Evolutionary conservation across 2,113 vertebrate genomes (phyloP), one percentile per base, ranked within the genome.

Genomic region (Perca flavescens): DNA sequence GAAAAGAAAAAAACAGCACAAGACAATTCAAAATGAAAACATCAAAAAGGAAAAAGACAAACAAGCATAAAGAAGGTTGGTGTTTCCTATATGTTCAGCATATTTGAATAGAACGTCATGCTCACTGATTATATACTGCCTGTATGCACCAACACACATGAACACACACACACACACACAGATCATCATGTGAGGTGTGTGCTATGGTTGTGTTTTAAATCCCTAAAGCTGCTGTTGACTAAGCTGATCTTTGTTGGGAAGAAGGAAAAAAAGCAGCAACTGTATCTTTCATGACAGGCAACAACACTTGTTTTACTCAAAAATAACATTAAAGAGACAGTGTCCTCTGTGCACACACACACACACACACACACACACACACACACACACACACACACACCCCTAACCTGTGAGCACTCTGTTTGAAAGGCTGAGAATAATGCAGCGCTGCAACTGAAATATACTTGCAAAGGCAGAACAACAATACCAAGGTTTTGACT

Each of bases 291-390:
- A 15, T 71, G 80, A 64, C 80, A 66, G 47, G 15, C 64, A 72
- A 28, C 61, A 61, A 57, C 43, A 73, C 67, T 74, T 85, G 88
- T 82, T 87, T 72, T 61, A 85, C 80, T 81, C 83, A 79, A 31
- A 90, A 84, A 84, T 74, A 86, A 66, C 81, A 77, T 82, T 46
- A 84, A 69, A 83, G 68, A 76, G 31, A 66, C 52, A 40, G 9
- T 62, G 78, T 61, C 60, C 71, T 74, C 1, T 21, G 25, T 25
- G 25, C 31, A 31, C 31, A 31, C 31, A 31, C 31, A 31, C 31
- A 31, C 31, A 31, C 31, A 31, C 31, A 31, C 31, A 31, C 31
- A 34, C 31, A 34, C 31, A 34, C 31, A 34, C 31, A 34, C 31
- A 34, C 31, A 34, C 31, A 34, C 31, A 34, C 31, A 34, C 31